A percentile compares a stretch with the other conserved stretches of the same genome.
Conservation (phyloP, 2,797 vertebrate genomes). For the Darevskia mixta region DNA sequence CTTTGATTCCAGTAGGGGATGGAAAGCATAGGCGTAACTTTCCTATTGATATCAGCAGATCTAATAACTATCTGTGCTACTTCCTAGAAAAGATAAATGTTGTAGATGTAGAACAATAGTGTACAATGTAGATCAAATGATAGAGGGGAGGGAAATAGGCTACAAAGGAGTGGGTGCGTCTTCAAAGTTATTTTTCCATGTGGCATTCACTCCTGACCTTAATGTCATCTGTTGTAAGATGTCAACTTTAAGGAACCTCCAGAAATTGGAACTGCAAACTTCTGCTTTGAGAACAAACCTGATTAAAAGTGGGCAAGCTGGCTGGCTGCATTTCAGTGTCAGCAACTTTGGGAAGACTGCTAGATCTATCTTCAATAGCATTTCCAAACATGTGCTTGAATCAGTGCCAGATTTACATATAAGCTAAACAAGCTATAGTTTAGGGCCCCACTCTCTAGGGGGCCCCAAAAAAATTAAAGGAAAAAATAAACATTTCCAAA, state of each 20-base stretch:
- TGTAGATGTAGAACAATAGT: not conserved
- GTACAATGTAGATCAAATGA: not conserved
- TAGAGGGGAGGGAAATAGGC: not conserved
- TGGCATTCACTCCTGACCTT: not conserved
- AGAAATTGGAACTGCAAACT: not conserved
- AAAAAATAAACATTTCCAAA: no score
- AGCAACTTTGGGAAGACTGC: constrained; percentile 27
- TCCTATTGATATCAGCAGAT: not conserved
- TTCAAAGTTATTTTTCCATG: not conserved
- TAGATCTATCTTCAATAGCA: constrained; percentile 42
- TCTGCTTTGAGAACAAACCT: rapidly evolving
- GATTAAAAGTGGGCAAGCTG: constrained; percentile 17
- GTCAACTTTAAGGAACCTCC: not conserved
- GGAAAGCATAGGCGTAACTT: not conserved
- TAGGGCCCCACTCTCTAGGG: no score
- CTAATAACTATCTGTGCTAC: not conserved
- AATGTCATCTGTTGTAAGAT: not conserved
- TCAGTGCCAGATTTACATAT: no score
- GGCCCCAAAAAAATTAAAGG: no score
- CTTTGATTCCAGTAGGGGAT: not conserved
- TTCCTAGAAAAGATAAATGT: not conserved
- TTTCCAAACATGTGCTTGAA: constrained; percentile 12
- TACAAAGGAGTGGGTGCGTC: not conserved
- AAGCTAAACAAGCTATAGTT: no score
- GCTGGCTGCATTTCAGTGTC: constrained; percentile 37